Evolutionary conservation across 2,888 invertebrate species (phyloP), one percentile per base, ranked within the genome.

Genomic region (Seira sanloemensis): DNA sequence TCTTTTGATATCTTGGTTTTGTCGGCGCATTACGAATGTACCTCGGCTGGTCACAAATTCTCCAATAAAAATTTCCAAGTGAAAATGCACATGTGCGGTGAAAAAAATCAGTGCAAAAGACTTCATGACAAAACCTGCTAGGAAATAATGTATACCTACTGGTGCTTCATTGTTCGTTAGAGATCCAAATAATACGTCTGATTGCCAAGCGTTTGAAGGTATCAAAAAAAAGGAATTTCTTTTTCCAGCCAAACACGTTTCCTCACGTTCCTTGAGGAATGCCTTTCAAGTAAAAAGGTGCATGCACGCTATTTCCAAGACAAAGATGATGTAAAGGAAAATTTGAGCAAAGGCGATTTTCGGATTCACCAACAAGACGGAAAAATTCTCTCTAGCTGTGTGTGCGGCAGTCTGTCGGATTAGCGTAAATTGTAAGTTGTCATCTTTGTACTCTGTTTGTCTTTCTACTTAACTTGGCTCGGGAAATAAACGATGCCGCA

Each of bases 381-480:
- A 58, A 16, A 18, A 16, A 18, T 16, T 4, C 37, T 37, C 37
- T 4, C 37, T 37, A 12, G n/a, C 58, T 58, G n/a, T 58, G 58
- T 75, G 75, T 75, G 75, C 75, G 74, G 74, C 71, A 50, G 72
- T 72, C 75, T 67, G 19, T 67, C 75, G 75, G 75, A 75, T 75
- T 75, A 75, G 75, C 75, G 75, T 75, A 75, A 66, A 75, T 75
- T 75, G 66, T 75, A 19, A 75, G 75, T 75, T 75, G 75, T 75
- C 75, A 75, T 66, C 67, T 67, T 66, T 16, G 19, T 74, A 58
- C 58, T 16, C 23, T 72, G 66, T 75, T 66, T 75, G 67, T 75
- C n/a, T 75, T 66, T 75, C 66, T 21, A 65, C 66, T 66, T 66
- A 66, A 66, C 66, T 75, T 67, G 18, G 46, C 58, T 58, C 4